Evolutionary conservation across 2,113 vertebrate genomes (phyloP).

Genomic region (Podilymbus podiceps): DNA sequence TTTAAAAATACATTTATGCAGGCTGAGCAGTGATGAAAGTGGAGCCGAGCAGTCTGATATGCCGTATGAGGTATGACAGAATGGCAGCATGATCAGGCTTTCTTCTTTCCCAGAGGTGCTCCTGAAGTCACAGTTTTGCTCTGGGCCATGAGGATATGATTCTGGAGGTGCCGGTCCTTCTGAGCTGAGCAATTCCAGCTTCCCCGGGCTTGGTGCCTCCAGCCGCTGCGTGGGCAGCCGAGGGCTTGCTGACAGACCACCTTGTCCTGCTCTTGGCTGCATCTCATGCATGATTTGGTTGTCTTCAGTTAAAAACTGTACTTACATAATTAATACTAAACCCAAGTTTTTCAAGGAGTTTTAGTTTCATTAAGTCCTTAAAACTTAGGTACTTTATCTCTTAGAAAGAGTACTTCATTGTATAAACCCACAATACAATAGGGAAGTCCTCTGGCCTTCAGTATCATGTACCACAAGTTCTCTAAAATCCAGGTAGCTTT

Average conservation of each 20-base stretch:
- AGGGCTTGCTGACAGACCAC: background rate
- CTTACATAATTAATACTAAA: background rate
- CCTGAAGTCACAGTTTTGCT: background rate
- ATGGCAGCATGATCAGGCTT: background rate
- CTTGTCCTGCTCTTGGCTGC: background rate
- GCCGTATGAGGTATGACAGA: background rate
- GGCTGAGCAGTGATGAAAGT: background rate
- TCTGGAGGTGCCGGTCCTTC: background rate
- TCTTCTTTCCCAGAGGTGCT: background rate
- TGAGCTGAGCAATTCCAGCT: background rate
- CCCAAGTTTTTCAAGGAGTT: background rate
- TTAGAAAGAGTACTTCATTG: background rate
- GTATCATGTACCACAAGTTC: background rate
- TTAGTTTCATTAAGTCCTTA: background rate
- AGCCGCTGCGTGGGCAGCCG: background rate
- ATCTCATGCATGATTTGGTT: background rate
- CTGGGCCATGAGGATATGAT: rapidly evolving
- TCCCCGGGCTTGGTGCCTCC: rapidly evolving
- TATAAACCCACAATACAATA: background rate
- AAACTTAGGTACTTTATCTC: background rate
- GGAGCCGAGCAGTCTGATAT: rapidly evolving
- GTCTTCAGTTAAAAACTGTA: background rate
- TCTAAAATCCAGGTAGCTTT: background rate
- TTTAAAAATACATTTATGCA: background rate
- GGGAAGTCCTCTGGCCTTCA: background rate